Evolutionary conservation across 2,797 vertebrate species (phyloP).

Genomic region (Bradypus variegatus): DNA sequence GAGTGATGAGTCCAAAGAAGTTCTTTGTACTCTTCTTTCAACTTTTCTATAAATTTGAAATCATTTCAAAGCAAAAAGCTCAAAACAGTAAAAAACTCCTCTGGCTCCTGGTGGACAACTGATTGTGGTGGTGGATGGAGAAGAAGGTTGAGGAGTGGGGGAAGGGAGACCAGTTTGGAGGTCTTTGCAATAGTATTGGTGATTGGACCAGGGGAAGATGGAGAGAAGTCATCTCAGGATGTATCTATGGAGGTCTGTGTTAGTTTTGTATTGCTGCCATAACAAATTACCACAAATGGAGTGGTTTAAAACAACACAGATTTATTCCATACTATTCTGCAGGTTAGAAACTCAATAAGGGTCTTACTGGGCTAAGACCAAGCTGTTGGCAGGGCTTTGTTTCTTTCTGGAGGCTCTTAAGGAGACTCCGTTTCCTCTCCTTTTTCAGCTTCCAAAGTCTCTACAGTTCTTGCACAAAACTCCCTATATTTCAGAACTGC

Average conservation of each 20-base stretch:
- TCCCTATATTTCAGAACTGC: neutral
- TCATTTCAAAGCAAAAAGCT: neutral
- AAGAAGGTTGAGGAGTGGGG: neutral
- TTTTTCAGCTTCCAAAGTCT: neutral
- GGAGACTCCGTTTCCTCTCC: neutral
- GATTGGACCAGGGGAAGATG: neutral
- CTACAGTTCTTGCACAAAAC: neutral
- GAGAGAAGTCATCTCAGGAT: neutral
- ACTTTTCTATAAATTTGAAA: neutral
- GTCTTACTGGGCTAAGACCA: neutral
- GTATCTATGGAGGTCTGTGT: neutral
- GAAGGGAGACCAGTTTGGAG: neutral
- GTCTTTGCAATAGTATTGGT: neutral
- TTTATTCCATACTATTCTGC: neutral
- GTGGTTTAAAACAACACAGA: neutral
- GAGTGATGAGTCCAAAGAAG: neutral
- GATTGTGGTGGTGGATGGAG: neutral
- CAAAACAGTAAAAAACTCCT: neutral
- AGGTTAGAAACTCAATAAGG: neutral
- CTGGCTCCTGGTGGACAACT: neutral
- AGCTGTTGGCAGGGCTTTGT: neutral
- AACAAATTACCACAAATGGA: neutral
- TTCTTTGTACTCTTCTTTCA: neutral
- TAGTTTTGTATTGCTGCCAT: neutral
- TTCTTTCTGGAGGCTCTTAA: neutral